Base-by-base conservation (phyloP, 2,113 vertebrate genomes). In the Chlamydotis undulata region DNA sequence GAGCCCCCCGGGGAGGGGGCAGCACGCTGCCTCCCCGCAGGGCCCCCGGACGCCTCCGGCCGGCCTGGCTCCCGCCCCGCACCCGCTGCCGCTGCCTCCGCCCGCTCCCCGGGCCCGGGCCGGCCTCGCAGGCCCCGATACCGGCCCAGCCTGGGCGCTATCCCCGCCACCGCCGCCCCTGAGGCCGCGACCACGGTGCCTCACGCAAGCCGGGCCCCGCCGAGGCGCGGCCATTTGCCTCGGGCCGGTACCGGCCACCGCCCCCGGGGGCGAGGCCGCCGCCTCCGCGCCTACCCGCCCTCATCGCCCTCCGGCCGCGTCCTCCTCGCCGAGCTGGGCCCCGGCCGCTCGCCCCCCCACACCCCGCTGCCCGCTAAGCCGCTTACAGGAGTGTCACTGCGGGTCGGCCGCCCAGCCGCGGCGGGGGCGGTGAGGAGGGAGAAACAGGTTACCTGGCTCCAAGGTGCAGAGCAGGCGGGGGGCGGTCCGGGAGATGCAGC, bases 401-500 rank as follows among this genome's bases (percentile, higher is more conserved):
- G 39, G 69, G 28, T 41, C n/a, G 21, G 37, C 25, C 73, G 60
- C 67, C 49, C 26, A 5, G 61, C 10, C 24, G 13, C 2, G 59
- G 41, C 41, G 41, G 41, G 14, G 41, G 41, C 5, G 41, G 41
- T 41, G 57, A 18, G 19, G 6, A 6, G 41, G 41, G 12, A 43
- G 41, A 43, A 56, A 61, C 39, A 24, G 37, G 87, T 97, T 98
- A 99, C 99, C 99, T 98, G 99, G 99, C 97, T 99, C 99, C 79
- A 99, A 97, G 37, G 99, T 99, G 98, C 99, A 99, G 57, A 99
- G 99, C 96, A 99, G 98, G 88, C 99, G 98, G 29, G 99, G 99
- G 24, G 99, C 99, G 52, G 99, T 99, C 80, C 99, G 97, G 61
- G 99, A 98, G 76, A 99, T 99, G 96, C 99, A 99, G 98, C 98